Evolutionary conservation across 2,797 vertebrate genomes (phyloP).

Genomic region (Centroberyx gerrardi): DNA sequence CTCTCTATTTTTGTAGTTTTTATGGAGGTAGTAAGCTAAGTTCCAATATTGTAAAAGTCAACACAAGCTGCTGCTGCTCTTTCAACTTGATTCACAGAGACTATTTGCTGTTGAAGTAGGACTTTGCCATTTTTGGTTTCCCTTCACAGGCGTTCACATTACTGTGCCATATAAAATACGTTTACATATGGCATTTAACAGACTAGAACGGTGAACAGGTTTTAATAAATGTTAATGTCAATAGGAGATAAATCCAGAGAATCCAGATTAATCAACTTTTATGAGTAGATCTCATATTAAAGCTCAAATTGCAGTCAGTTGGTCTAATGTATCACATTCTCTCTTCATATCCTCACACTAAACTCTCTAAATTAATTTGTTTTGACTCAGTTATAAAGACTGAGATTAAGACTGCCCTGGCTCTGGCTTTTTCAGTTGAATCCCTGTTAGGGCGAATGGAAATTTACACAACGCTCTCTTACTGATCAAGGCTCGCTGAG

Average conservation of each 20-base stretch:
- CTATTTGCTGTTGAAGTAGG: constrained; percentile 34
- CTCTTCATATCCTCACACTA: constrained; percentile 29
- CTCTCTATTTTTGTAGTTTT: constrained; percentile 23
- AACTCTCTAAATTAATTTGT: constrained; percentile 3
- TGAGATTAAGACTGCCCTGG: constrained; percentile 2
- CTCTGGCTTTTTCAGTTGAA: constrained; percentile 18
- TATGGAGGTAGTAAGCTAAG: constrained; percentile 18
- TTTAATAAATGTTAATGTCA: constrained; percentile 9
- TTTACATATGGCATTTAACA: background rate
- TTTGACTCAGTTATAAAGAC: constrained; percentile 24
- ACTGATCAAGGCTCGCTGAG: constrained; percentile 22
- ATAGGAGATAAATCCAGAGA: background rate
- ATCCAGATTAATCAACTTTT: constrained; percentile 18
- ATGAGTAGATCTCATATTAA: background rate
- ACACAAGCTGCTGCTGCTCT: constrained; percentile 41
- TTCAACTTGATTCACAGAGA: constrained; percentile 40
- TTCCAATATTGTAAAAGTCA: constrained; percentile 48
- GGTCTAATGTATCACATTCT: background rate
- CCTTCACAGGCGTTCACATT: background rate
- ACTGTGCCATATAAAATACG: background rate
- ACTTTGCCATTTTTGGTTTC: background rate
- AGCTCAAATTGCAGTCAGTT: no score
- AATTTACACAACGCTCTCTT: constrained; percentile 42
- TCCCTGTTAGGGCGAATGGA: constrained; percentile 33
- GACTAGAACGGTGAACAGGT: background rate